A percentile compares a stretch with the other conserved stretches of the same genome.
These are phyloP conservation scores for Oscheius sp. DNA, from an alignment of 2,888 invertebrate genomes.

Conservation along the genomic window DNA sequence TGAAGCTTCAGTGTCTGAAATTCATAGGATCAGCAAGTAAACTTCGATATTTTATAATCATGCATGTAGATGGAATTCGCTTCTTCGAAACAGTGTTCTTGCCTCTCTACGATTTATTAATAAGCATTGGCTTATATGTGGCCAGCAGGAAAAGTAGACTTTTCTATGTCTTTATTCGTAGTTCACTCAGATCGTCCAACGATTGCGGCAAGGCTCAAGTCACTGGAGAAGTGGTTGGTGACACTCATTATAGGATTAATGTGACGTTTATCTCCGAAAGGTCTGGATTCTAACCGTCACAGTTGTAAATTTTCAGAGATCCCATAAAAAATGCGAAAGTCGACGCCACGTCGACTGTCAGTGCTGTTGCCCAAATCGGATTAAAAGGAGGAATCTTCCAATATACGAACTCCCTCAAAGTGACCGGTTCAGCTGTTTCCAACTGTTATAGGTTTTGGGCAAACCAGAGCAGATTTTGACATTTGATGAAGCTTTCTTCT, in stretches of 20 bases:
- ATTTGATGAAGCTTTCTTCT: constrained; percentile 69
- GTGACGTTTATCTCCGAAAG: constrained; percentile 67
- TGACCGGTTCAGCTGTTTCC: constrained; percentile 22
- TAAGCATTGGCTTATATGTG: constrained; percentile 67
- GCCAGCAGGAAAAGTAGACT: constrained; percentile 35
- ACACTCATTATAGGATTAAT: constrained; percentile 63
- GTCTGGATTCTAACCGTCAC: constrained; percentile 34
- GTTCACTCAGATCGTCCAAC: constrained; percentile 35
- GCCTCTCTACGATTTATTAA: constrained; percentile 68
- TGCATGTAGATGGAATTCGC: constrained; percentile 45
- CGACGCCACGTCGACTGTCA: constrained; percentile 68
- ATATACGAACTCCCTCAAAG: constrained; percentile 68
- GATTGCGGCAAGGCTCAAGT: constrained; percentile 69
- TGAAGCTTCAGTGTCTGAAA: constrained; percentile 41
- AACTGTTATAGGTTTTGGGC: constrained; percentile 50
- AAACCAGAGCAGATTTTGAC: constrained; percentile 60
- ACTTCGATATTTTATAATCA: not conserved
- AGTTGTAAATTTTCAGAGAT: constrained; percentile 51
- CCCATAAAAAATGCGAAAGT: constrained; percentile 67
- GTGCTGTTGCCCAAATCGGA: constrained; percentile 68
- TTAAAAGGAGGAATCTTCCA: constrained; percentile 69
- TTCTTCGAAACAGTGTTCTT: constrained; percentile 54
- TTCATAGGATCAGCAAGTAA: constrained; percentile 51
- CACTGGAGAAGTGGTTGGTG: constrained; percentile 63
- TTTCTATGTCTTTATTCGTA: not conserved